phyloP scores from a whole-genome alignment of 2,888 invertebrate species.

The Slavum lentiscoides region DNA sequence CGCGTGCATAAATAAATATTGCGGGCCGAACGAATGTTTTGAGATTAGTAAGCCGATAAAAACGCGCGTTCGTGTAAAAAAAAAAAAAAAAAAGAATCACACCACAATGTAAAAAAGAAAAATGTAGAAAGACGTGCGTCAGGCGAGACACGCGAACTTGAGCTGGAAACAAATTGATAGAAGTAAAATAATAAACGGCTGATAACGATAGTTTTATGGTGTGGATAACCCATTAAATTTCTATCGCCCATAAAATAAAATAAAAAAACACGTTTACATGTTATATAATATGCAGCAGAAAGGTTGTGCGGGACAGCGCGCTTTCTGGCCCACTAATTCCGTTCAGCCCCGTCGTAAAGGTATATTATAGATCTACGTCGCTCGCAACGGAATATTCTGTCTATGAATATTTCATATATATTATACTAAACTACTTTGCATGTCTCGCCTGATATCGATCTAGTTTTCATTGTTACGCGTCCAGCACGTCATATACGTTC shows the following conservation, averaged over 20 bases:
- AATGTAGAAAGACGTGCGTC: background rate
- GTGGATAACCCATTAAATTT: slow-evolving; percentile 24
- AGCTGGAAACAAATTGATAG: slow-evolving; percentile 29
- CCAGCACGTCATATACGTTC: background rate
- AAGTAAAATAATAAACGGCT: slow-evolving; percentile 37
- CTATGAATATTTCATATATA: slow-evolving; percentile 33
- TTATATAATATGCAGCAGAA: slow-evolving; percentile 4
- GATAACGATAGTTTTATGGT: slow-evolving; percentile 7
- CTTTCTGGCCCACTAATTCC: slow-evolving; percentile 34
- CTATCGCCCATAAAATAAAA: slow-evolving; percentile 40
- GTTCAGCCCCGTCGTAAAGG: background rate
- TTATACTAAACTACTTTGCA: slow-evolving; percentile 24
- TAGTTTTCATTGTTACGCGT: background rate
- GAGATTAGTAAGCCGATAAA: background rate
- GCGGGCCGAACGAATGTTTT: background rate
- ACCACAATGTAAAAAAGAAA: background rate
- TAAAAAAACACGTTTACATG: slow-evolving; percentile 28
- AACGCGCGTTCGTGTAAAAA: background rate
- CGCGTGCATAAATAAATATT: background rate
- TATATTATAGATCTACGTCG: slow-evolving; percentile 11
- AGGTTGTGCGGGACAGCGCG: slow-evolving; percentile 25
- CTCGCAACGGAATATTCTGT: slow-evolving; percentile 21
- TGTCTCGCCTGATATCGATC: slow-evolving; percentile 7
- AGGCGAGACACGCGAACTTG: slow-evolving; percentile 5
- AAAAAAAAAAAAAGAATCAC: no score